phyloP scores from a whole-genome alignment of 2,888 invertebrate species.

The Apocheima hispidaria region DNA sequence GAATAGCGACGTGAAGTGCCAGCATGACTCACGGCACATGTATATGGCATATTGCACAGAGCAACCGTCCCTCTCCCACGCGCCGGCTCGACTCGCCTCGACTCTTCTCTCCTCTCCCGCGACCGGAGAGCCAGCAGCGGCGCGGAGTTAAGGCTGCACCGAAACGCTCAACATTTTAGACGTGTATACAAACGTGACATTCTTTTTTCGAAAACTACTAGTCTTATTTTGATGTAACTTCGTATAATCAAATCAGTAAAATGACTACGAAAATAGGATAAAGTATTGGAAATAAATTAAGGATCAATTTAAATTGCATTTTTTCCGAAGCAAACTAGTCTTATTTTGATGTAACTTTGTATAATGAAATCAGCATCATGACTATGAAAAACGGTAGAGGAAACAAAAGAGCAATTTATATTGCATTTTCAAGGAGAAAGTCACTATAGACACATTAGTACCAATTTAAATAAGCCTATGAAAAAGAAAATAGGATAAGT shows the following conservation, averaged over 20 bases:
- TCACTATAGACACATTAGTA: neutral
- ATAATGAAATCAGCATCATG: neutral
- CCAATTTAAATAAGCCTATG: neutral
- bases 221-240: neutral
- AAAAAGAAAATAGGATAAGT: neutral
- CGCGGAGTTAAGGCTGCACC: neutral
- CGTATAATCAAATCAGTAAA: neutral
- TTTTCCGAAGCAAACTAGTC: neutral
- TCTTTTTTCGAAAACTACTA: neutral
- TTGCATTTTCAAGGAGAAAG: neutral
- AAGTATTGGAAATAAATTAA: too few species aligned
- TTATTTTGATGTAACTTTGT: neutral
- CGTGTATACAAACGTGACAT: slow-evolving; percentile 2
- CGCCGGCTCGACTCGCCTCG: neutral
- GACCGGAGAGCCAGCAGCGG: neutral
- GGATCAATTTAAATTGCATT: too few species aligned
- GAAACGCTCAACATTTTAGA: neutral
- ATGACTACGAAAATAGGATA: too few species aligned
- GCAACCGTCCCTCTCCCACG: neutral
- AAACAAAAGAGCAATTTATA: too few species aligned
- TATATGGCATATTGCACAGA: slow-evolving; percentile 24
- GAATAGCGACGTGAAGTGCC: too few species aligned
- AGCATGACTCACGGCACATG: slow-evolving; percentile 21
- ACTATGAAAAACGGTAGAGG: too few species aligned
- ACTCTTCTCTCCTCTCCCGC: neutral